These are phyloP conservation scores for Fregetta grallaria DNA, from an alignment of 2,113 vertebrate species.

Conservation along the genomic window DNA sequence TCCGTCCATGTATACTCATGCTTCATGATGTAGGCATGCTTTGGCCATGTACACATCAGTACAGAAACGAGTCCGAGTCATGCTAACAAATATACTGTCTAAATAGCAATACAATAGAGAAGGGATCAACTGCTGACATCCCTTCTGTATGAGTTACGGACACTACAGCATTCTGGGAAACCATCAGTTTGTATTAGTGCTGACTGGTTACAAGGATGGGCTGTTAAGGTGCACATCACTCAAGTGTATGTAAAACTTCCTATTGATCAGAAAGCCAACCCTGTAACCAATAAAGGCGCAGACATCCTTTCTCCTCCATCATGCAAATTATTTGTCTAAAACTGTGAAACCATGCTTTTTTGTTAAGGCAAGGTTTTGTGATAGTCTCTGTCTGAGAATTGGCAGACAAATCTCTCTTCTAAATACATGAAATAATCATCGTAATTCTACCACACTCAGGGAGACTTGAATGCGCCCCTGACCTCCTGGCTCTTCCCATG, in stretches of 20 bases:
- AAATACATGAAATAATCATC: neutral
- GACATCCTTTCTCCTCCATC: neutral
- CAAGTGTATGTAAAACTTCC: neutral
- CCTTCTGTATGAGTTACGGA: neutral
- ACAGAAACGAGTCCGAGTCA: neutral
- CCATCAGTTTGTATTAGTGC: neutral
- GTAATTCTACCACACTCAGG: accelerated
- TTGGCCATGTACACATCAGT: neutral
- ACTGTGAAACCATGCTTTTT: neutral
- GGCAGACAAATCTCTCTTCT: neutral
- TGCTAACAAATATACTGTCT: neutral
- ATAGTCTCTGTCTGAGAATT: neutral
- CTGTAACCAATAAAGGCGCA: neutral
- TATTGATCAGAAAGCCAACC: neutral
- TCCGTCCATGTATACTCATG: neutral
- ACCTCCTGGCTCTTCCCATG: neutral
- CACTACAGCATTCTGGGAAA: neutral
- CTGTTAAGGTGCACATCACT: neutral
- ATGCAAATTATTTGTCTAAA: neutral
- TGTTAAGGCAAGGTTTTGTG: neutral
- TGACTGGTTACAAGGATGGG: neutral
- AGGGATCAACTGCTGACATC: accelerated
- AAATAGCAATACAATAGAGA: accelerated
- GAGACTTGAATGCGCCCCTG: neutral
- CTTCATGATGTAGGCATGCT: neutral